phyloP scores from a whole-genome alignment of 2,113 vertebrate species.

The Corythaeola cristata region DNA sequence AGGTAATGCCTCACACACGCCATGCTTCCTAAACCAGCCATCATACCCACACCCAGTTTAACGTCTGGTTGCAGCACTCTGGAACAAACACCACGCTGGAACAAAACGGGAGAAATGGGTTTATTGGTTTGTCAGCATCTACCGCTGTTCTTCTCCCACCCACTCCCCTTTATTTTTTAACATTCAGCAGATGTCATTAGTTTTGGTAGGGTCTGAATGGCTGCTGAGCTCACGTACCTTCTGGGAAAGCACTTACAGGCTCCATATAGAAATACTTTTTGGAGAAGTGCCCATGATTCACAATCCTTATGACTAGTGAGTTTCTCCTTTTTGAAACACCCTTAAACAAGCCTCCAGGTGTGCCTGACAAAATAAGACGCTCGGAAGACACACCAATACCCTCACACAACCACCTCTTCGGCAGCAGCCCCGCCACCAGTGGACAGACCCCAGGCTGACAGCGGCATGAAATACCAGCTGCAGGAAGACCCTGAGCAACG shows the following conservation, averaged over 20 bases:
- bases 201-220: background rate
- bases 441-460: background rate
- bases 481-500: background rate
- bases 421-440: background rate
- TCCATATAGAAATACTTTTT: background rate
- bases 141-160: background rate
- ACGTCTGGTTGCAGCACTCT: accelerated
- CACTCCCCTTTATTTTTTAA: background rate
- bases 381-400: background rate
- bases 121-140: background rate
- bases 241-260: background rate
- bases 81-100: background rate
- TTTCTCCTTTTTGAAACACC: background rate
- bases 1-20: background rate
- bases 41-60: background rate
- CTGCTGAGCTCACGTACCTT: background rate
- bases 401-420: background rate
- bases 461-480: background rate
- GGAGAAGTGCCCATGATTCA: background rate
- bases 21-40: background rate
- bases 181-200: background rate
- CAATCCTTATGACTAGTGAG: background rate
- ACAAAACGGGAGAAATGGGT: background rate
- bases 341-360: background rate
- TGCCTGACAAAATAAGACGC: background rate